phyloP scores from a whole-genome alignment of 2,113 vertebrate genomes.

The Neopipo cinnamomea region DNA sequence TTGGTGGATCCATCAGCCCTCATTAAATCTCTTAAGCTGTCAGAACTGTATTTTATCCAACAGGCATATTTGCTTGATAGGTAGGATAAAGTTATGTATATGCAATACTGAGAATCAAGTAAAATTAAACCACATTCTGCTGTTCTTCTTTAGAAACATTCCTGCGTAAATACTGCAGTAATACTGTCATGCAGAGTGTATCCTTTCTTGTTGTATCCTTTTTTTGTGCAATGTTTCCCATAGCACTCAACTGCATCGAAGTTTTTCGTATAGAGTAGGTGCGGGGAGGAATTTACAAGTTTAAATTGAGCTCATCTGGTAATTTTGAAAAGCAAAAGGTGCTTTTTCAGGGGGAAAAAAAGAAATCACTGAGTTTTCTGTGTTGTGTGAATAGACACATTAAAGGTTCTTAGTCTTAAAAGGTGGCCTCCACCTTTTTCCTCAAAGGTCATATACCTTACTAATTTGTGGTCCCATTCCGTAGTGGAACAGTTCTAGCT shows the following conservation, averaged over 20 bases:
- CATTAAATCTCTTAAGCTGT: neutral
- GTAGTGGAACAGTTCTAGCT: neutral
- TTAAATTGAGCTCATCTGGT: neutral
- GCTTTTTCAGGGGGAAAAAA: neutral
- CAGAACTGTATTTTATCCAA: neutral
- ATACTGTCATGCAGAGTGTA: slow-evolving; percentile 82
- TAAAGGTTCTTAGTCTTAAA: neutral
- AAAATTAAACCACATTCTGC: slow-evolving; percentile 79
- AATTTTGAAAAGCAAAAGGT: neutral
- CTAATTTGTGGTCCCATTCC: neutral
- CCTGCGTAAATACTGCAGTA: slow-evolving; percentile 82
- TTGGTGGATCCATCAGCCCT: neutral
- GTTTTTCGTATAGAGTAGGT: slow-evolving; percentile 9
- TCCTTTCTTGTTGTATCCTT: slow-evolving; percentile 87
- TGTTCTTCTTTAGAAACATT: slow-evolving; percentile 85
- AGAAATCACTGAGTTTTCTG: slow-evolving; percentile 28
- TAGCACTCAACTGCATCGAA: slow-evolving; percentile 4
- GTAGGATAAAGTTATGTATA: slow-evolving; percentile 55
- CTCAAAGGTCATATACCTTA: neutral
- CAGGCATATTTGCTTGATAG: slow-evolving; percentile 26
- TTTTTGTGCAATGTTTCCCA: slow-evolving; percentile 68
- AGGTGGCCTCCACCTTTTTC: neutral
- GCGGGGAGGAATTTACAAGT: slow-evolving; percentile 29
- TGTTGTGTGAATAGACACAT: neutral
- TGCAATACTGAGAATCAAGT: slow-evolving; percentile 59